phyloP scores from a whole-genome alignment of 1,140 invertebrate species.

The Leguminivora glycinivorella region DNA sequence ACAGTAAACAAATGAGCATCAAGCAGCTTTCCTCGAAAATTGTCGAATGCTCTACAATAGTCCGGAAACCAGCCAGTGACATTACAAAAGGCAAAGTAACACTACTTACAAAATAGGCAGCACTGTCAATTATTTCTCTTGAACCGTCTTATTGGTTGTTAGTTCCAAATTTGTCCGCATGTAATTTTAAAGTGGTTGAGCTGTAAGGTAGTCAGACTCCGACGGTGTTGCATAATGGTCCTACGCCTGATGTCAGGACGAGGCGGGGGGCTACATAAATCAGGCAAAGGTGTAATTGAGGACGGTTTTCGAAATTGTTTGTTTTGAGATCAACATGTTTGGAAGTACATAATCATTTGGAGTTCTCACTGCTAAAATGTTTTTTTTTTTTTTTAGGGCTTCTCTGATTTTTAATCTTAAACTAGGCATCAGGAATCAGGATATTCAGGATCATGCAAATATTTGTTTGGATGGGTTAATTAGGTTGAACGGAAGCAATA shows the following conservation, averaged over 20 bases:
- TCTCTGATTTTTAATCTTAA: background rate
- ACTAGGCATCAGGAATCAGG: background rate
- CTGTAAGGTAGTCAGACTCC: constrained; percentile 14
- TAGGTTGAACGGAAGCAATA: no score
- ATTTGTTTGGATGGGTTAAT: no score
- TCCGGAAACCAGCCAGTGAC: constrained; percentile 17
- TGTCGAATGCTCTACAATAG: constrained; percentile 15
- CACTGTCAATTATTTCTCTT: background rate
- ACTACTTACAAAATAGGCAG: background rate
- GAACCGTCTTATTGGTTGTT: background rate
- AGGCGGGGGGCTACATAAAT: constrained; percentile 23
- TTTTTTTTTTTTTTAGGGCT: background rate
- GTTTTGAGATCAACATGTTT: constrained; percentile 5
- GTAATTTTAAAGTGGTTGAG: background rate
- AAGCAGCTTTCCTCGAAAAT: constrained; percentile 25
- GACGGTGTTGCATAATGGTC: constrained; percentile 18
- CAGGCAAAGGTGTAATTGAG: constrained; percentile 28
- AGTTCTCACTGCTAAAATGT: background rate
- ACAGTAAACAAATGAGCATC: constrained; percentile 20
- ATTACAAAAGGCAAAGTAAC: constrained; percentile 8
- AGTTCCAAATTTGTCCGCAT: constrained; percentile 12
- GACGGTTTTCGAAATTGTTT: constrained; percentile 14
- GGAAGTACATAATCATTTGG: background rate
- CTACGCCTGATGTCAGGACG: background rate
- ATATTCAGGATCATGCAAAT: no score